A percentile compares a stretch with the other conserved stretches of the same genome.
phyloP scores from a whole-genome alignment of 2,797 vertebrate species.

The Myotis findleyi region DNA sequence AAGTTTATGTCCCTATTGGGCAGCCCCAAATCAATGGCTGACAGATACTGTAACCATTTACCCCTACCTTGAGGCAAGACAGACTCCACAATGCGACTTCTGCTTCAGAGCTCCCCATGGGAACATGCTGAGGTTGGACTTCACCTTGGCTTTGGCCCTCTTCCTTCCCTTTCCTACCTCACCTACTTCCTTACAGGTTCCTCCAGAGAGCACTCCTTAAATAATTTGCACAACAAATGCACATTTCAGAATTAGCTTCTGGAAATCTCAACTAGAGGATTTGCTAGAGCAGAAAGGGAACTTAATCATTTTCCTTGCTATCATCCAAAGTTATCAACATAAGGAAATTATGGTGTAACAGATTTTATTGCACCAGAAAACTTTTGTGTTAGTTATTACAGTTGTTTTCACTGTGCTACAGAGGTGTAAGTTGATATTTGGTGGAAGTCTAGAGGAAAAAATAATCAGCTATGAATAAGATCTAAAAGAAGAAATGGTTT shows the following conservation, averaged over 20 bases:
- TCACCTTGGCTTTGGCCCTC: background rate
- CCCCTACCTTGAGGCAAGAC: background rate
- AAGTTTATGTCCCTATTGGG: background rate
- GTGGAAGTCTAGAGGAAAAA: background rate
- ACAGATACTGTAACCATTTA: background rate
- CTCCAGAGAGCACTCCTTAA: background rate
- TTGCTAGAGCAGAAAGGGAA: background rate
- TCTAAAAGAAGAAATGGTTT: slow-evolving; percentile 28
- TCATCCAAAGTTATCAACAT: background rate
- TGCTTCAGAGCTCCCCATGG: background rate
- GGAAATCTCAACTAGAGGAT: background rate
- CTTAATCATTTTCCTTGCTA: background rate
- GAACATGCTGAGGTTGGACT: background rate
- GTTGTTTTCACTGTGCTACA: background rate
- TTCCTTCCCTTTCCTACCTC: background rate
- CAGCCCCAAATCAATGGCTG: background rate
- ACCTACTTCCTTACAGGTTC: background rate
- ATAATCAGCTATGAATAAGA: background rate
- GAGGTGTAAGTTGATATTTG: background rate
- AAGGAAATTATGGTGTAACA: background rate
- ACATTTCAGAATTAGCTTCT: background rate
- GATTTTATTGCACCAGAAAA: background rate
- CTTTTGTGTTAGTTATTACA: background rate
- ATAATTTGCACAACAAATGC: background rate
- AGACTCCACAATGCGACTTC: background rate